A percentile compares a stretch with the other conserved stretches of the same genome.
Evolutionary conservation across 2,113 vertebrate species (phyloP).

Genomic region (Halcyon senegalensis): DNA sequence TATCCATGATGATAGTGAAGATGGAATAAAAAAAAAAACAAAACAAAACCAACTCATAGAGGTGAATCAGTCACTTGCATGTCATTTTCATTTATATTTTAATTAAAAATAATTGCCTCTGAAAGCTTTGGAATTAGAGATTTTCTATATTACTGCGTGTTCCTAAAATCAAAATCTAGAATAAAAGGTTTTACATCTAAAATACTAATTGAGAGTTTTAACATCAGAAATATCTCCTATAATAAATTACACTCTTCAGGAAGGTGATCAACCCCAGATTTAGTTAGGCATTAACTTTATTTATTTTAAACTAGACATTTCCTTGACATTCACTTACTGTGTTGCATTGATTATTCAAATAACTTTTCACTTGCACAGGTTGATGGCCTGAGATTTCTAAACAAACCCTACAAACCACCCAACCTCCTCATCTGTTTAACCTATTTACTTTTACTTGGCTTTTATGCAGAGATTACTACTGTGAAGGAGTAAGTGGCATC

Average conservation of each 20-base stretch:
- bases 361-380: conserved; percentile 26
- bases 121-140: not conserved
- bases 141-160: not conserved
- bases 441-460: not conserved
- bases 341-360: conserved; percentile 37
- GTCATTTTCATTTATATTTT: not conserved
- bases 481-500: conserved; percentile 15
- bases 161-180: conserved; percentile 7
- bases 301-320: conserved; percentile 60
- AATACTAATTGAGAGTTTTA: not conserved
- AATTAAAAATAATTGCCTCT: not conserved
- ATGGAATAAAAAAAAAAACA: not conserved
- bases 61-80: not conserved
- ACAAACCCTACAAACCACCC: not conserved
- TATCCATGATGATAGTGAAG: not conserved
- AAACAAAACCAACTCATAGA: accelerated
- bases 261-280: conserved; percentile 53
- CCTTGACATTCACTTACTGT: conserved; percentile 36
- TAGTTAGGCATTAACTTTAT: conserved; percentile 42
- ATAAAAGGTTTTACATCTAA: not conserved
- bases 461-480: conserved; percentile 2
- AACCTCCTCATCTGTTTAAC: not conserved
- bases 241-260: conserved; percentile 37
- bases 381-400: not conserved
- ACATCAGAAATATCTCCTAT: conserved; percentile 11